A percentile compares a stretch with the other conserved stretches of the same genome.
Conservation (phyloP, 2,888 invertebrate species). For the Sceliomorpha sp. region DNA sequence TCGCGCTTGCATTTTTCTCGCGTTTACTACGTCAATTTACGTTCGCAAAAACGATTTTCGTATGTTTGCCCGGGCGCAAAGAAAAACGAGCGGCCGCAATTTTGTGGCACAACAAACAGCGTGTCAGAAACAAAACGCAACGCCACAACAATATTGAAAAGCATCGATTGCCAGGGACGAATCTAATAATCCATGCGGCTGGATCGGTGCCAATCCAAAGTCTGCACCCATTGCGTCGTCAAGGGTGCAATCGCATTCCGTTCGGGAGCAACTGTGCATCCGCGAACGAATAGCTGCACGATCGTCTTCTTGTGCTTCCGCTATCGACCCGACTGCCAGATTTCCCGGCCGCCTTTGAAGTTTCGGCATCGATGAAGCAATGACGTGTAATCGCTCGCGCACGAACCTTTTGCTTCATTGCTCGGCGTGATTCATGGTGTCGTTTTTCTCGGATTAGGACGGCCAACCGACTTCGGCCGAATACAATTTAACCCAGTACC, state of each 20-base stretch:
- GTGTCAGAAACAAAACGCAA: slow-evolving; percentile 3
- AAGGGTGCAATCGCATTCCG: slow-evolving; percentile 56
- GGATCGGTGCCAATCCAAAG: slow-evolving; percentile 68
- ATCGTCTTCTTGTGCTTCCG: slow-evolving; percentile 16
- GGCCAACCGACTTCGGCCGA: too few species aligned
- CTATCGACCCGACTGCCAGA: slow-evolving; percentile 33
- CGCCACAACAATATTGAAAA: slow-evolving; percentile 56
- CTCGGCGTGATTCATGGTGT: slow-evolving; percentile 5
- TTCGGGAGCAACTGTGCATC: slow-evolving; percentile 30
- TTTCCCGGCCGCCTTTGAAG: slow-evolving; percentile 16
- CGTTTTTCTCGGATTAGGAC: slow-evolving; percentile 4
- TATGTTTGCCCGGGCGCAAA: background rate
- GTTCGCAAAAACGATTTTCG: background rate
- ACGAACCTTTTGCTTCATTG: background rate
- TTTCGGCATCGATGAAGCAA: slow-evolving; percentile 18
- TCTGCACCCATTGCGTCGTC: slow-evolving; percentile 55
- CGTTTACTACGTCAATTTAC: too few species aligned
- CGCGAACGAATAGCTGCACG: slow-evolving; percentile 14
- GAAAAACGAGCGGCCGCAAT: background rate
- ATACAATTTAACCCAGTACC: too few species aligned
- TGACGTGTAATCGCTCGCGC: slow-evolving; percentile 37
- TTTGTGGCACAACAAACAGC: slow-evolving; percentile 1
- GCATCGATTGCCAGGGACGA: slow-evolving; percentile 61
- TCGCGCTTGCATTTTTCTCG: too few species aligned
- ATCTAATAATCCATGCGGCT: slow-evolving; percentile 70